Conservation (phyloP, 2,888 invertebrate genomes). For the Diarsia rubi region DNA sequence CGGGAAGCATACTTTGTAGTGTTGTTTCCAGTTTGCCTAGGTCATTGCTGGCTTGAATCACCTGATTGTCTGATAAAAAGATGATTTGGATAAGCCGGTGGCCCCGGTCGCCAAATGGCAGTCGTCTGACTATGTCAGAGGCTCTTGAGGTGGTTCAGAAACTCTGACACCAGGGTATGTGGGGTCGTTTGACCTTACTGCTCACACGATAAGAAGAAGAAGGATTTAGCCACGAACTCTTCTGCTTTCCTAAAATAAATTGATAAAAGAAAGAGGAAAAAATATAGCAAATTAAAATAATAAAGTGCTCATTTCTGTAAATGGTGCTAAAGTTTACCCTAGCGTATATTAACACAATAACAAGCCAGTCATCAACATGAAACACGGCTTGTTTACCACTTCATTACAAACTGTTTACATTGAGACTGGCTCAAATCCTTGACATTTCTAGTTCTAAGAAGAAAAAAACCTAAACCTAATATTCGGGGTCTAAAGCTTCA, state of each 20-base stretch:
- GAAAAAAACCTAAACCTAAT: constrained; percentile 38
- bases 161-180: too few species aligned
- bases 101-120: too few species aligned
- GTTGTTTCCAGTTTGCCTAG: too few species aligned
- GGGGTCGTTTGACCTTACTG: too few species aligned
- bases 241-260: not conserved
- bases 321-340: not conserved
- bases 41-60: too few species aligned
- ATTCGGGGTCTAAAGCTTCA: constrained; percentile 14
- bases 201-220: too few species aligned
- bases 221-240: not conserved
- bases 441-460: constrained; percentile 26
- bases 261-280: not conserved
- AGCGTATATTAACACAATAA: constrained; percentile 9
- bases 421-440: constrained; percentile 9
- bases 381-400: constrained; percentile 29
- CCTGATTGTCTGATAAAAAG: too few species aligned
- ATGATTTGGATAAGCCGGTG: too few species aligned
- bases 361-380: constrained; percentile 4
- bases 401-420: constrained; percentile 38
- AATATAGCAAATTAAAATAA: not conserved
- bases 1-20: too few species aligned
- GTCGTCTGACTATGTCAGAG: too few species aligned
- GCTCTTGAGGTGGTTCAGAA: too few species aligned
- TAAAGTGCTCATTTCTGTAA: not conserved